A percentile compares a stretch with the other conserved stretches of the same genome.
Evolutionary conservation across 2,113 vertebrate species (phyloP).

Genomic region (Lagopus muta): DNA sequence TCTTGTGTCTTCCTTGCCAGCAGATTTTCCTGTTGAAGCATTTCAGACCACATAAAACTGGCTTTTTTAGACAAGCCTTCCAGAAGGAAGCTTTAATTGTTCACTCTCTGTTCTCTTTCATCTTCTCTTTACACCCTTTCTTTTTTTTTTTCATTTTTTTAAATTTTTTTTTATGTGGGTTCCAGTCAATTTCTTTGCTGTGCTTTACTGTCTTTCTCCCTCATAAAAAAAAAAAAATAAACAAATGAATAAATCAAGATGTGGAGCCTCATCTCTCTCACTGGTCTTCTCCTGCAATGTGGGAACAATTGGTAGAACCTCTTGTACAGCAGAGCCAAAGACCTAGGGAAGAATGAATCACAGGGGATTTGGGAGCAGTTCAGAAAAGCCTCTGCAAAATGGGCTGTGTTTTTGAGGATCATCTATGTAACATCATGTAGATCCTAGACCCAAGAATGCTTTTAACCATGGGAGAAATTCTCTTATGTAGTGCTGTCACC

Average conservation of each 20-base stretch:
- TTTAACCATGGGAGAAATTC: not conserved
- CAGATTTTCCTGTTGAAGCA: slow-evolving; percentile 25
- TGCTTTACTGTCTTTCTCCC: rapidly evolving
- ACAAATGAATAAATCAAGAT: not conserved
- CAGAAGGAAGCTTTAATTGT: not conserved
- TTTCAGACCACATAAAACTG: not conserved
- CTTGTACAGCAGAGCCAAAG: not conserved
- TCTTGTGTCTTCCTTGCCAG: not conserved
- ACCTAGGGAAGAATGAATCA: not conserved
- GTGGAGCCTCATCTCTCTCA: not conserved
- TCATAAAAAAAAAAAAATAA: not conserved
- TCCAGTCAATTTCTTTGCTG: not conserved
- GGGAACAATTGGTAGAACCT: not conserved
- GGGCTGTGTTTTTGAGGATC: not conserved
- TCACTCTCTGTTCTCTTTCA: not conserved
- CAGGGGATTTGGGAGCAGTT: not conserved
- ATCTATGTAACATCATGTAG: not conserved
- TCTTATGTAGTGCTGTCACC: not conserved
- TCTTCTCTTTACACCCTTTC: not conserved
- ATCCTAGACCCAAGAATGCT: not conserved
- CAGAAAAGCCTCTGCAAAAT: not conserved
- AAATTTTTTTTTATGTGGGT: not conserved
- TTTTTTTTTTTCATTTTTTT: not conserved
- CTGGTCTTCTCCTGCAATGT: not conserved
- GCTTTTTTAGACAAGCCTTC: not conserved